Evolutionary conservation across 2,797 vertebrate genomes (phyloP), one percentile per base, ranked within the genome.

Genomic region (Chrysocyon brachyurus): DNA sequence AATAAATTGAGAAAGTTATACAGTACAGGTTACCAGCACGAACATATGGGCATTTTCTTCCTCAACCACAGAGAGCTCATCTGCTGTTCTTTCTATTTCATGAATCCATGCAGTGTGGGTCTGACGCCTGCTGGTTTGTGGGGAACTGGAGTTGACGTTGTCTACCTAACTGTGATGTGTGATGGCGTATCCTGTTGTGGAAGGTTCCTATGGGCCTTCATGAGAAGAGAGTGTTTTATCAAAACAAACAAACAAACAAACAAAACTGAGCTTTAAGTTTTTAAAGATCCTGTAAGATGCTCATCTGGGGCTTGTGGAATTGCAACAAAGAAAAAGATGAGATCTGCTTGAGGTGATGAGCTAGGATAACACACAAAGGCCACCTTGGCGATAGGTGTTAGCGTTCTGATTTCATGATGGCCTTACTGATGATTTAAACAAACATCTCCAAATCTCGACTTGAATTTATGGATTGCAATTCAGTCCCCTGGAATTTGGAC

Each of bases 41-140:
- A n/a, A 79, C 33, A 54, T 93, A 12, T 46, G 70, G 24, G 5
- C 2, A 22, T 91, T 92, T 91, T 91, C 66, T 94, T 54, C 94
- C 46, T 94, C 63, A 77, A 17, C 66, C 36, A 70, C 19, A 22
- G 11, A 68, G 21, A 91, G 21, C 4, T 90, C 63, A 93, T 68
- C 59, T 83, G 52, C 19, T 33, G 6, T 83, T 79, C 63, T 81
- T 93, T 75, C 46, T 84, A 3, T 72, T 96, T 85, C 28, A 33
- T 52, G 19, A 70, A 46, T 82, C 36, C 6, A 31, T 66, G 54
- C 1, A 28, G 68, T 84, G 31, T 82, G 83, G 54, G 70, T 54
- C 33, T 54, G 36, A 63, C 3, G 5, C 56, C 36, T 97, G 28
- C 81, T 84, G 46, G 88, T 88, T 81, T 56, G 54, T 40, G n/a